A percentile compares a stretch with the other conserved stretches of the same genome.
Conservation (phyloP, 2,113 vertebrate species). For the Tupaia tana region DNA sequence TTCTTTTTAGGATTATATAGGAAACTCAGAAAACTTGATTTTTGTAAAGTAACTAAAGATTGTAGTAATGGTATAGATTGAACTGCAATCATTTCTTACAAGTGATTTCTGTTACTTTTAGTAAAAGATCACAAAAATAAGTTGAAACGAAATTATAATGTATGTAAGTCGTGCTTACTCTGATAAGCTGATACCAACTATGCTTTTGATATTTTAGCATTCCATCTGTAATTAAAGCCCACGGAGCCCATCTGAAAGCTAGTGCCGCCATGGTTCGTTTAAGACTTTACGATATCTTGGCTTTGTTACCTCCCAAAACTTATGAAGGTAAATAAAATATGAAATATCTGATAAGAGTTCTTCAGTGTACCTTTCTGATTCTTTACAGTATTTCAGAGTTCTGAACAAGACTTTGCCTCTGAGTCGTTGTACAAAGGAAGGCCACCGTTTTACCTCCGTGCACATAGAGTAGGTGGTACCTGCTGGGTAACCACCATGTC, state of each 20-base stretch:
- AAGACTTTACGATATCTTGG: conserved; percentile 97
- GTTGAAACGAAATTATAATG: conserved; percentile 41
- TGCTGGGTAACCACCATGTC: background rate
- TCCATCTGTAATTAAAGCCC: conserved; percentile 97
- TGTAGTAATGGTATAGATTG: background rate
- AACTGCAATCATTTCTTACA: conserved; percentile 22
- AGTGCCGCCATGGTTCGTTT: conserved; percentile 99
- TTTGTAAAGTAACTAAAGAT: conserved; percentile 48
- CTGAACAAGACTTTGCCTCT: background rate
- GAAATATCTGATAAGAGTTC: conserved; percentile 28
- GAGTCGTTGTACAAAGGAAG: background rate
- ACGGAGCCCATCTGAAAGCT: conserved; percentile 98
- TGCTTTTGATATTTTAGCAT: conserved; percentile 87
- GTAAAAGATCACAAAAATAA: conserved; percentile 30
- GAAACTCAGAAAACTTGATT: conserved; percentile 39
- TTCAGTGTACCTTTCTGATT: background rate
- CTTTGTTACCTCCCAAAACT: conserved; percentile 97
- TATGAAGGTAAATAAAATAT: conserved; percentile 93
- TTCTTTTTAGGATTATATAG: conserved; percentile 27
- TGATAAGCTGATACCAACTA: background rate
- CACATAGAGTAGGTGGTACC: background rate
- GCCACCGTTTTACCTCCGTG: background rate
- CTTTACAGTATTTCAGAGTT: background rate
- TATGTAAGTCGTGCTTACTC: conserved; percentile 19
- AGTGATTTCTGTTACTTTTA: conserved; percentile 3